These are phyloP conservation scores for Phycodurus eques DNA, from an alignment of 2,113 vertebrate species.

Conservation along the genomic window DNA sequence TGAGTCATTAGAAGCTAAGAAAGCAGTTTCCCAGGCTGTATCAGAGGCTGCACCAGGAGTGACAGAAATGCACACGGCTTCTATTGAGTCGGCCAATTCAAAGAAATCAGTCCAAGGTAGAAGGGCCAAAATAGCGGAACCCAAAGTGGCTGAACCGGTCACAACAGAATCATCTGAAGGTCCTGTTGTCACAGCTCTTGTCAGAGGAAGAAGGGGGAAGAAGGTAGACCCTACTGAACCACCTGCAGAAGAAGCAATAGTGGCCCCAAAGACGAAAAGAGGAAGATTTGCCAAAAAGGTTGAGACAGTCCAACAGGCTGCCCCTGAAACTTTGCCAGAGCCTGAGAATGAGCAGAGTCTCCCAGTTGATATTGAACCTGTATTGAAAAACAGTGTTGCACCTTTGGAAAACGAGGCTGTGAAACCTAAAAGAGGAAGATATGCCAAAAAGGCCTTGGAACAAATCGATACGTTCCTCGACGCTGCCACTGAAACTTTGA, in stretches of 20 bases:
- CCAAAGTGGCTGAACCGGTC: slow-evolving; percentile 7
- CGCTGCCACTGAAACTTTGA: neutral
- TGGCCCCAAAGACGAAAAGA: slow-evolving; percentile 17
- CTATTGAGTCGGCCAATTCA: neutral
- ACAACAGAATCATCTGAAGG: slow-evolving; percentile 16
- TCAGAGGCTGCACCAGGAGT: neutral
- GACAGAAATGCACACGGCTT: neutral
- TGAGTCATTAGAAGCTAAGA: slow-evolving; percentile 1
- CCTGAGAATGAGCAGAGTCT: neutral
- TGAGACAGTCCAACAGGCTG: neutral
- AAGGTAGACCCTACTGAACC: slow-evolving; percentile 37
- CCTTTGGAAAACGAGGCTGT: slow-evolving; percentile 6
- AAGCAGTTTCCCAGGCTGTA: slow-evolving; percentile 5
- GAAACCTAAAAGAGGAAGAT: slow-evolving; percentile 10
- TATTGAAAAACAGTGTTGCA: neutral
- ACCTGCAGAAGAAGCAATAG: slow-evolving; percentile 17
- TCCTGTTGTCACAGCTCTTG: slow-evolving; percentile 10
- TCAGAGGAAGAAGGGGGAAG: slow-evolving; percentile 56
- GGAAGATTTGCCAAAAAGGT: slow-evolving; percentile 12
- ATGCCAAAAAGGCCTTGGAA: neutral
- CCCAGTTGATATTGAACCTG: neutral
- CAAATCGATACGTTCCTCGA: neutral
- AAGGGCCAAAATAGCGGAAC: slow-evolving; percentile 15
- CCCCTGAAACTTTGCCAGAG: neutral
- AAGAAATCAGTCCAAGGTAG: slow-evolving; percentile 30